phyloP scores from a whole-genome alignment of 2,797 vertebrate genomes.

The Acrossocheilus fasciatus region DNA sequence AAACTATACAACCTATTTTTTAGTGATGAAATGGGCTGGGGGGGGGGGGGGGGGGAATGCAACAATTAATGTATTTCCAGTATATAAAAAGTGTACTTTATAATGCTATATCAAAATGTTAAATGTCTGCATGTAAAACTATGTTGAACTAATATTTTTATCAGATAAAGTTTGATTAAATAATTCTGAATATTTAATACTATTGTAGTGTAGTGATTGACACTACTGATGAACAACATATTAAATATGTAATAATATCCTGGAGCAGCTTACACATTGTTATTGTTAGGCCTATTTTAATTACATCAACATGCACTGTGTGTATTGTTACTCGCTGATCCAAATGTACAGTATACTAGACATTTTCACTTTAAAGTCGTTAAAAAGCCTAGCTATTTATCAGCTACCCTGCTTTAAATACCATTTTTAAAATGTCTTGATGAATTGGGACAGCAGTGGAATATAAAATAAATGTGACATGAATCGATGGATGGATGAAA shows the following conservation, averaged over 20 bases:
- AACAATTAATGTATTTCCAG: background rate
- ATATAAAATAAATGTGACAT: background rate
- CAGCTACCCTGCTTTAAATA: background rate
- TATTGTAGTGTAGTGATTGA: background rate
- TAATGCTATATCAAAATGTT: background rate
- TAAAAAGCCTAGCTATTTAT: background rate
- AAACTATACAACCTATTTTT: background rate
- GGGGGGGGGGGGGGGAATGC: too few relatives aligned
- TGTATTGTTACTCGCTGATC: background rate
- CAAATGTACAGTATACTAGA: background rate
- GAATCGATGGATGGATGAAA: background rate
- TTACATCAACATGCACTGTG: background rate
- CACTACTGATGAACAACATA: background rate
- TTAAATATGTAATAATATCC: conserved; percentile 1
- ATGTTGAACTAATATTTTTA: background rate
- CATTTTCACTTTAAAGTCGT: background rate
- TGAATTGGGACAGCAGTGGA: background rate
- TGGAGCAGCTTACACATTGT: background rate
- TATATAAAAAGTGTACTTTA: background rate
- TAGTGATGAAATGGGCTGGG: background rate
- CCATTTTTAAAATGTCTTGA: background rate
- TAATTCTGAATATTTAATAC: background rate
- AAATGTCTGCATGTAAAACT: background rate
- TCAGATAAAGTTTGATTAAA: background rate
- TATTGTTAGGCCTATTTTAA: background rate